Base-by-base conservation (phyloP, 2,888 invertebrate species). In the Diaphora mendica region DNA sequence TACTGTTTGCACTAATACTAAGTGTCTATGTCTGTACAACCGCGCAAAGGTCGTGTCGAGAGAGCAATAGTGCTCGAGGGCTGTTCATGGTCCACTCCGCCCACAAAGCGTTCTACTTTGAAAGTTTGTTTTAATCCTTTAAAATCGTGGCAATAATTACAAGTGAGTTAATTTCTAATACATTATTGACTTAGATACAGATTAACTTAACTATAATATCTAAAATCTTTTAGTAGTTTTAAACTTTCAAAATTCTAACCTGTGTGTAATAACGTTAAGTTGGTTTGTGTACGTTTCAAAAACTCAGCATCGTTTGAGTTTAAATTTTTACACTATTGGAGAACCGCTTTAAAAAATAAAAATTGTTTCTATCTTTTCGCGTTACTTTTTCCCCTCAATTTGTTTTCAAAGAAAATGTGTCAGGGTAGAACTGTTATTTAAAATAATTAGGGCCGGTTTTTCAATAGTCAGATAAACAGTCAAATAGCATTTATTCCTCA, bases 21-120 rank as follows among this genome's bases (percentile, higher is more conserved):
- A 89, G 87, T 86, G 87, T 55, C 9, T 23, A n/a, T n/a, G 51
- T 84, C 87, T 85, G 85, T 86, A 86, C 86, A 84, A 85, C 86
- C 88, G 86, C 85, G 85, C 85, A 80, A 74, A 83, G 91, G 89
- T 91, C 90, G 87, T 85, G 88, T 90, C 87, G 88, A 85, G 88
- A 85, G 91, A 89, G 87, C 89, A 89, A 86, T 83, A 86, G 86
- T 87, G 89, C 90, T 91, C 82, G 87, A 86, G 87, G 92, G 91
- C 89, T 91, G 89, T 89, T 92, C 92, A 91, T 90, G 92, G 82
- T 86, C 86, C 87, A 89, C 91, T 87, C 92, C 91, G 92, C 92
- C 92, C 91, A 88, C 88, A 85, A 86, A 85, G 84, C 88, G 91
- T 88, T 91, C 91, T 87, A 90, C 88, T 91, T 91, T 86, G 86